Evolutionary conservation across 2,113 vertebrate species (phyloP).

Genomic region (Passer domesticus): DNA sequence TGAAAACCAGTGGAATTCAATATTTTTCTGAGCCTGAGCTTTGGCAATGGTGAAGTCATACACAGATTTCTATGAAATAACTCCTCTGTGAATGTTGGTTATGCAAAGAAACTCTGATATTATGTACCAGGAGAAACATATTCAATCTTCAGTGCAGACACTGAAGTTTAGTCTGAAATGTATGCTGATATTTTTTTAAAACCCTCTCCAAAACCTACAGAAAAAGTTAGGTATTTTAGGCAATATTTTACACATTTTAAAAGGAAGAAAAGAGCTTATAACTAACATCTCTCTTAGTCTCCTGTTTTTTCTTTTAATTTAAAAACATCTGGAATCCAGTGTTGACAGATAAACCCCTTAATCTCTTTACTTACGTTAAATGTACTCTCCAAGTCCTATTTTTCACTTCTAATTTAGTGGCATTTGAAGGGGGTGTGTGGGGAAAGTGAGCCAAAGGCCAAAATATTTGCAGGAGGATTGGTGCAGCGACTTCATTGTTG

Average conservation of each 20-base stretch:
- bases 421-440: not conserved
- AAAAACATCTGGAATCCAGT: slow-evolving; percentile 58
- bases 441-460: not conserved
- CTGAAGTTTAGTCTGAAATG: slow-evolving; percentile 29
- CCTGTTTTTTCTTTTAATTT: slow-evolving; percentile 39
- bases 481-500: not conserved
- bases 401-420: slow-evolving; percentile 39
- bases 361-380: slow-evolving; percentile 49
- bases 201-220: slow-evolving; percentile 35
- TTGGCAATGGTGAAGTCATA: not conserved
- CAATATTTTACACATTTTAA: slow-evolving; percentile 46
- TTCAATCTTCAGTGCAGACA: not conserved
- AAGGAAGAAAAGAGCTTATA: slow-evolving; percentile 36
- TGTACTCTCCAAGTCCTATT: slow-evolving; percentile 33
- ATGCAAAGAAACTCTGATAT: not conserved
- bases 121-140: not conserved
- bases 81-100: not conserved
- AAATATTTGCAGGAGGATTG: not conserved
- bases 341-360: slow-evolving; percentile 68
- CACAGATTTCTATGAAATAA: not conserved
- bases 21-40: not conserved
- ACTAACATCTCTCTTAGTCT: slow-evolving; percentile 36
- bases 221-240: slow-evolving; percentile 48
- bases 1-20: not conserved
- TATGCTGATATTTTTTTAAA: not conserved